Conservation (phyloP, 2,113 vertebrate species). For the Hippocampus comes region DNA sequence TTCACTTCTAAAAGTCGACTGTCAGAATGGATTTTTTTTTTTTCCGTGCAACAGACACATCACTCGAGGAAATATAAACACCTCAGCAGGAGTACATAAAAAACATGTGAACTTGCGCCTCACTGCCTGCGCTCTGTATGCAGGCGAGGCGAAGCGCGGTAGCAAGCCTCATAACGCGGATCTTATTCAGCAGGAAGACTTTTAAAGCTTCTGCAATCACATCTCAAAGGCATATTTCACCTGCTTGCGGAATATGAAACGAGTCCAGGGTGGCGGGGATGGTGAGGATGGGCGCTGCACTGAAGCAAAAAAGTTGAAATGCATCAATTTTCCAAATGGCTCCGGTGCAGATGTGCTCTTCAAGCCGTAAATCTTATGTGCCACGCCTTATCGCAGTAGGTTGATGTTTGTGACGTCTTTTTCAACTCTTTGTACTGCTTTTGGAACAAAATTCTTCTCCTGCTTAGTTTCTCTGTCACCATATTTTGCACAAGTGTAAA, state of each 20-base stretch:
- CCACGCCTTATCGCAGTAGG: not conserved
- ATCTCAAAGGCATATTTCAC: conserved; percentile 14
- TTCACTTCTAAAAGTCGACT: not conserved
- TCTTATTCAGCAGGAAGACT: conserved; percentile 6
- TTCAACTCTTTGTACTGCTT: conserved; percentile 17
- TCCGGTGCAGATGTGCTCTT: not conserved
- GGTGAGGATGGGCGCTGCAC: not conserved
- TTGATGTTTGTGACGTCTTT: not conserved
- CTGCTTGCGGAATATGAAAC: conserved; percentile 6
- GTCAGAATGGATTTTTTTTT: not conserved
- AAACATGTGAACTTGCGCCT: not conserved
- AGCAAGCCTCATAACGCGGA: conserved; percentile 2
- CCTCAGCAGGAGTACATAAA: conserved; percentile 6
- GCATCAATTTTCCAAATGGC: not conserved
- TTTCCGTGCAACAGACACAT: not conserved
- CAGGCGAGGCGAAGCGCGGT: not conserved
- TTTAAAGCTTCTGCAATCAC: conserved; percentile 1
- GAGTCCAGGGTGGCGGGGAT: not conserved
- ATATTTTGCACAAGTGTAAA: not conserved
- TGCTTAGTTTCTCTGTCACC: not conserved
- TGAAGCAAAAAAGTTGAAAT: conserved; percentile 3
- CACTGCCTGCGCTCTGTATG: not conserved
- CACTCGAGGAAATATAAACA: not conserved
- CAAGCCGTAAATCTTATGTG: conserved; percentile 6
- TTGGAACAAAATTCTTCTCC: not conserved